Evolutionary conservation across 2,888 invertebrate genomes (phyloP), one percentile per base, ranked within the genome.

Genomic region (Athalia rosae): DNA sequence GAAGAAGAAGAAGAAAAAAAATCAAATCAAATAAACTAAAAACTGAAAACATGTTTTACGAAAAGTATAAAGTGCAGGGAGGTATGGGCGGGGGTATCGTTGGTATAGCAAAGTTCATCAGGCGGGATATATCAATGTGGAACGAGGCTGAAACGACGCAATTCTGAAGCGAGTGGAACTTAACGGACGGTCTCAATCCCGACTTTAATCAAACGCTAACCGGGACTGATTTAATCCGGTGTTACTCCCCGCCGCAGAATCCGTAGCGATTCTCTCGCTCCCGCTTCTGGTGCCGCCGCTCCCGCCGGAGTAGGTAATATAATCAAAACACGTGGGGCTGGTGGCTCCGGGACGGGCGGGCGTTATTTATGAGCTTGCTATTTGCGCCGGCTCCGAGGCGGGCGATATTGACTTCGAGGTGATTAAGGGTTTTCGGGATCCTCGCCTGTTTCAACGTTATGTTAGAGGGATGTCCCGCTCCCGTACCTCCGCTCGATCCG

Each of bases 141-240:
- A 71, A n/a, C n/a, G 53, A 53, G 11, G 13, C 67, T 4, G 1
- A 7, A 58, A 45, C 41, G 45, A 71, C 71, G 71, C 71, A 58
- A 71, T 71, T 71, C 56, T 45, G 58, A 58, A 71, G 58, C 56
- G 71, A 71, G 58, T 71, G 71, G 71, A 71, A 71, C 50, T 71
- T 71, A 71, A 71, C 71, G 71, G 71, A 74, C 84, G 86, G 82
- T 87, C 88, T 87, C 89, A 88, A 88, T 89, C 84, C 86, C 87
- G 79, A 84, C 86, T 89, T 89, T 89, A 89, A 89, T 89, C 89
- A 89, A 89, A 89, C 88, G 88, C 87, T 89, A 89, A 89, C 89
- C 88, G 86, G 86, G 84, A 84, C 84, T 88, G 89, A 89, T 89
- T 89, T 89, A 89, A 89, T 89, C 89, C 89, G 85, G 67, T 74